Percentiles rank a stretch among this genome's conserved stretches.
Evolutionary conservation across 2,113 vertebrate genomes (phyloP).

Genomic region (Elephas maximus): DNA sequence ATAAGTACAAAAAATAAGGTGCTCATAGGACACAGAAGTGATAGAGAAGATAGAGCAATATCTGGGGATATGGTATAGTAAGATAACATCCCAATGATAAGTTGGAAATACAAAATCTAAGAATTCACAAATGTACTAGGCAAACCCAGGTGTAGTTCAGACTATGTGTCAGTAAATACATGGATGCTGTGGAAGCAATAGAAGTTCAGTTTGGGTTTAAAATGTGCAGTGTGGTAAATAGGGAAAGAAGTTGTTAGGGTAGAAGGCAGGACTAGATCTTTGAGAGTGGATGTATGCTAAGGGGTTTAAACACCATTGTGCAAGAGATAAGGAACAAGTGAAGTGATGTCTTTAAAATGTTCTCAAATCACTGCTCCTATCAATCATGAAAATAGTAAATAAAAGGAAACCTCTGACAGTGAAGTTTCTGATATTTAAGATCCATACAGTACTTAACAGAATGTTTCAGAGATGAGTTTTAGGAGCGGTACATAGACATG

Average conservation of each 20-base stretch:
- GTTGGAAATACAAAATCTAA: not conserved
- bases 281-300: not conserved
- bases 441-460: not conserved
- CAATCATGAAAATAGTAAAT: slow-evolving; percentile 38
- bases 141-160: not conserved
- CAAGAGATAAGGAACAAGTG: not conserved
- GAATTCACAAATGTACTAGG: not conserved
- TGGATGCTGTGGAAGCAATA: not conserved
- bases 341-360: not conserved
- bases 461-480: not conserved
- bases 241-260: not conserved
- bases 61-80: not conserved
- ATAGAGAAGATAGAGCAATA: too few relatives aligned
- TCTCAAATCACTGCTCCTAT: not conserved
- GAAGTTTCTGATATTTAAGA: not conserved
- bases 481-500: not conserved
- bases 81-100: not conserved
- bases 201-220: not conserved
- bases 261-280: not conserved
- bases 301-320: not conserved
- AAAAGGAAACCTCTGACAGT: not conserved
- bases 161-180: not conserved
- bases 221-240: not conserved
- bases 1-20: too few relatives aligned
- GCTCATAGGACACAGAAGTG: too few relatives aligned